Conservation (phyloP, 2,888 invertebrate species). For the Dione vanillae region DNA sequence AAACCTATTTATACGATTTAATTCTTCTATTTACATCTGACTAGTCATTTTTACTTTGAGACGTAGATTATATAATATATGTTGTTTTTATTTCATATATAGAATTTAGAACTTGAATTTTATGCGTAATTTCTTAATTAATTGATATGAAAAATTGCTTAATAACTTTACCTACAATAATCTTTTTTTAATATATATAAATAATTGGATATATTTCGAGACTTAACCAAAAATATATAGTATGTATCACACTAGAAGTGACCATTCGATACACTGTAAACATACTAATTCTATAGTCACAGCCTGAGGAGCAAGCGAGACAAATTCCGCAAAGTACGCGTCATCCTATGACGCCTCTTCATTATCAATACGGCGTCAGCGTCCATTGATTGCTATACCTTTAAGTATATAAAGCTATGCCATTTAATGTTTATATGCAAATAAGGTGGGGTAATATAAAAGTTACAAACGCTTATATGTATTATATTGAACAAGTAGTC, state of each 20-base stretch:
- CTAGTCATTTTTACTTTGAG: too few relatives aligned
- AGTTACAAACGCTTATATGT: not conserved
- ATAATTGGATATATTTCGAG: too few relatives aligned
- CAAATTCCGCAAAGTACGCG: constrained; percentile 65
- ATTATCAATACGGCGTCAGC: constrained; percentile 66
- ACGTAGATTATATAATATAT: too few relatives aligned
- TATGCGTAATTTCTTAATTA: not conserved
- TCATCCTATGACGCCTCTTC: constrained; percentile 70
- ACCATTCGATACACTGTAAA: constrained; percentile 27
- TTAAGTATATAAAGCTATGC: constrained; percentile 61
- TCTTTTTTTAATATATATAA: too few relatives aligned
- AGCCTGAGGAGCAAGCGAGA: constrained; percentile 50
- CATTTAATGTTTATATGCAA: not conserved
- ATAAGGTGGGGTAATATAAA: not conserved
- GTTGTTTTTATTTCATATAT: too few relatives aligned
- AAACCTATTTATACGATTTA: too few relatives aligned
- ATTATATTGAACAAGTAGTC: too few relatives aligned
- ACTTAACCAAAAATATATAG: not conserved
- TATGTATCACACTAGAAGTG: not conserved
- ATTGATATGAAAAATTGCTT: not conserved
- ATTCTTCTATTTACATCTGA: too few relatives aligned
- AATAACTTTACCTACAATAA: too few relatives aligned
- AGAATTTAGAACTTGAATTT: too few relatives aligned
- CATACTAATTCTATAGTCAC: constrained; percentile 40
- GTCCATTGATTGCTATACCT: constrained; percentile 57